Evolutionary conservation across 2,797 vertebrate species (phyloP).

Genomic region (Rhinella marina): DNA sequence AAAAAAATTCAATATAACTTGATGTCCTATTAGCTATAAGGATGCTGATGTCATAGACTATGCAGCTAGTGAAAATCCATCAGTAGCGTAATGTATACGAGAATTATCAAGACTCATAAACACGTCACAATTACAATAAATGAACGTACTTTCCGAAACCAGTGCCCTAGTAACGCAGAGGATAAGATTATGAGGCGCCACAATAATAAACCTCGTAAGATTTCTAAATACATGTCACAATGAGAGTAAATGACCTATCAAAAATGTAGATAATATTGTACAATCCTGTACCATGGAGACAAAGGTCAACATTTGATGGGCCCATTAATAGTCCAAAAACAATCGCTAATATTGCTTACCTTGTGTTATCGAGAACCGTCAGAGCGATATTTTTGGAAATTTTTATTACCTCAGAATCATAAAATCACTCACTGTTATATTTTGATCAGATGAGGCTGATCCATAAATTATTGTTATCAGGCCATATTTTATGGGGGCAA

Average conservation of each 20-base stretch:
- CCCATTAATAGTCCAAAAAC: neutral
- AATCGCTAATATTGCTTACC: too few species aligned
- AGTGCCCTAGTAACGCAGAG: too few species aligned
- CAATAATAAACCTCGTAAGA: neutral
- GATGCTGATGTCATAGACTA: neutral
- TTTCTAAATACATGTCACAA: neutral
- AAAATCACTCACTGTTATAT: too few species aligned
- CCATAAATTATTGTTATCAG: neutral
- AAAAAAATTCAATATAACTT: neutral
- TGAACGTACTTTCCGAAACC: neutral
- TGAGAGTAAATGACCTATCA: neutral
- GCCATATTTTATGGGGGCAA: neutral
- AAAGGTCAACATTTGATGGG: neutral
- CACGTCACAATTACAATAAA: neutral
- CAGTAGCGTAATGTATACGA: neutral
- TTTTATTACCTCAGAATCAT: too few species aligned
- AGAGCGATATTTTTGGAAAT: too few species aligned
- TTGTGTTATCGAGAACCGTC: too few species aligned
- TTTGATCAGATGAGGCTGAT: neutral
- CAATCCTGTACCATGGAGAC: neutral
- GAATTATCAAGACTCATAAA: neutral
- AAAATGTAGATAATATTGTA: neutral
- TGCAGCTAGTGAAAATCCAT: neutral
- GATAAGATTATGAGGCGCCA: too few species aligned
- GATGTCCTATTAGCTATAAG: neutral